A percentile compares a stretch with the other conserved stretches of the same genome.
Conservation (phyloP, 2,113 vertebrate genomes). For the Trochalopteron elliotii region DNA sequence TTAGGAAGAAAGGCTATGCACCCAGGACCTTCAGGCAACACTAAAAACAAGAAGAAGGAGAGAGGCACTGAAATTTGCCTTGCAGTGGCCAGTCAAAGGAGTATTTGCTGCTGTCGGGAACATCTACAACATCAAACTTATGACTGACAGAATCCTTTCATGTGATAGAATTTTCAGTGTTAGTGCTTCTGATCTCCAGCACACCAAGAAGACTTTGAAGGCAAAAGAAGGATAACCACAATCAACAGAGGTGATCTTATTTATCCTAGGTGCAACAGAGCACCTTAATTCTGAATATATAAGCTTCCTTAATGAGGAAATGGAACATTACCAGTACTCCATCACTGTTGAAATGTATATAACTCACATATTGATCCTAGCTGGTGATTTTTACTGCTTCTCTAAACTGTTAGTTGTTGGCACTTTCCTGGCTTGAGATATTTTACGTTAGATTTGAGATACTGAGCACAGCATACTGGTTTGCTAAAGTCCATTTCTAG, state of each 20-base stretch:
- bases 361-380: neutral
- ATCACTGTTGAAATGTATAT: neutral
- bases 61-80: neutral
- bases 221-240: neutral
- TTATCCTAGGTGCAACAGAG: neutral
- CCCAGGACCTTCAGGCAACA: neutral
- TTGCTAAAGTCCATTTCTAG: neutral
- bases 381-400: neutral
- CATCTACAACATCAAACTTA: neutral
- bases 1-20: neutral
- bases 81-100: neutral
- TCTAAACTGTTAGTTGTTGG: neutral
- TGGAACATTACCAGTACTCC: neutral
- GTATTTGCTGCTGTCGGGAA: neutral
- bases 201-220: neutral
- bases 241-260: neutral
- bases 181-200: neutral
- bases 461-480: neutral
- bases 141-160: neutral
- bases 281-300: neutral
- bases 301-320: neutral
- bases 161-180: neutral
- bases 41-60: neutral
- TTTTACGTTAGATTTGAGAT: neutral
- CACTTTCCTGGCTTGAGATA: neutral